Conservation (phyloP, 2,888 invertebrate genomes). For the Eretmocerus hayati region DNA sequence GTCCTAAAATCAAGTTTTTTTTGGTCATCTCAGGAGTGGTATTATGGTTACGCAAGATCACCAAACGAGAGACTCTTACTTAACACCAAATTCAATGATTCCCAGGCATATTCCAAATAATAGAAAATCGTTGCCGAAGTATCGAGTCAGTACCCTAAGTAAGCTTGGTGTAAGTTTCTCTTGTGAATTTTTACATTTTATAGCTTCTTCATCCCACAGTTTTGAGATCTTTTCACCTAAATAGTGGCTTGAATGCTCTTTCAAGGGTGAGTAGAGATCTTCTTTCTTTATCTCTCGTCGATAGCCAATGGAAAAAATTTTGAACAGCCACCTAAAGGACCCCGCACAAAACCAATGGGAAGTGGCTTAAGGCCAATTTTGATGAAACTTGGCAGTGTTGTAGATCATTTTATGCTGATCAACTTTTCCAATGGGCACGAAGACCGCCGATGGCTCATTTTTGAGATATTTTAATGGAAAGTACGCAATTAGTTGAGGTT, state of each 20-base stretch:
- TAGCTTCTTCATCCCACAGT: conserved; percentile 56
- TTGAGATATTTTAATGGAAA: too few relatives aligned
- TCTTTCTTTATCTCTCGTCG: conserved; percentile 58
- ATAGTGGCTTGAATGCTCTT: conserved; percentile 60
- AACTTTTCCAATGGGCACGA: too few relatives aligned
- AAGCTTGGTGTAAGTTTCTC: conserved; percentile 51
- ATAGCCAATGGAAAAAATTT: conserved; percentile 62
- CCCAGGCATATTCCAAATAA: conserved; percentile 59
- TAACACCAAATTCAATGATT: conserved; percentile 55
- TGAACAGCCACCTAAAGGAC: too few relatives aligned
- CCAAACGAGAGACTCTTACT: too few relatives aligned
- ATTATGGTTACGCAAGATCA: not conserved
- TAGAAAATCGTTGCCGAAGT: conserved; percentile 57
- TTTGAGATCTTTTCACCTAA: conserved; percentile 59
- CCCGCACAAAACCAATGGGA: too few relatives aligned
- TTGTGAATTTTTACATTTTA: not conserved
- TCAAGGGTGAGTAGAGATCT: conserved; percentile 61
- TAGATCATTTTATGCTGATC: too few relatives aligned
- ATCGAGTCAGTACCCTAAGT: conserved; percentile 53
- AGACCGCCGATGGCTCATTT: too few relatives aligned
- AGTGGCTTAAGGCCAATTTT: too few relatives aligned
- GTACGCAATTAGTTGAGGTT: too few relatives aligned
- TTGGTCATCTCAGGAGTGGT: not conserved
- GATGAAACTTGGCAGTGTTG: too few relatives aligned
- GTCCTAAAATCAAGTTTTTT: not conserved